A percentile compares a stretch with the other conserved stretches of the same genome.
Conservation (phyloP, 2,113 vertebrate genomes). For the Heliornis fulica region DNA sequence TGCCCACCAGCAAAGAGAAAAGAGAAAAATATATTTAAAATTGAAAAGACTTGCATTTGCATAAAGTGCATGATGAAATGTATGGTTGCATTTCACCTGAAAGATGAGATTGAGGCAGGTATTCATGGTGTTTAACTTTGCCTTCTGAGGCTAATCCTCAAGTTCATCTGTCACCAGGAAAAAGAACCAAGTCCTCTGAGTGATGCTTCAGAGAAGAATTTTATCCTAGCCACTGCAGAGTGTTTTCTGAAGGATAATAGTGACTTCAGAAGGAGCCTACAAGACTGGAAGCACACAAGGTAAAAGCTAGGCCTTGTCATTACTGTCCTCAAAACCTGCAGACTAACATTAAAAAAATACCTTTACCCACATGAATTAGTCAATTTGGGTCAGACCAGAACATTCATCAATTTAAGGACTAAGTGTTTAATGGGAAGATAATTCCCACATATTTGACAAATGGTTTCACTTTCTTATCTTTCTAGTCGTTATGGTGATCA, state of each 20-base stretch:
- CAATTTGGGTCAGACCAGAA: not conserved
- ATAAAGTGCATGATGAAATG: not conserved
- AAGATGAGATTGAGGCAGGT: not conserved
- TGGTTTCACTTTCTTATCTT: conserved; percentile 3
- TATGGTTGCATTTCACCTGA: not conserved
- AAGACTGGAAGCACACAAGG: not conserved
- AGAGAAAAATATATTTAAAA: not conserved
- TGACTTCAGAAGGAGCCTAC: not conserved
- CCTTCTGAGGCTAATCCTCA: not conserved
- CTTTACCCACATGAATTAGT: not conserved
- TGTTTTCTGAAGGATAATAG: not conserved
- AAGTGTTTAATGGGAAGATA: not conserved
- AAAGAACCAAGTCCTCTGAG: not conserved
- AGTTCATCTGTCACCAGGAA: not conserved
- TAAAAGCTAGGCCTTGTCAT: not conserved
- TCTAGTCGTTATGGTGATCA: not conserved
- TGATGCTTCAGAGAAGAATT: not conserved
- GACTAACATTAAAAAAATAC: not conserved
- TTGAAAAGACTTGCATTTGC: not conserved
- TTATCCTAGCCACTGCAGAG: not conserved
- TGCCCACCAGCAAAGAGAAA: not conserved
- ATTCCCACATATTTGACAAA: conserved; percentile 24
- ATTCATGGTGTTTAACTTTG: not conserved
- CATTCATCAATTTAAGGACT: not conserved
- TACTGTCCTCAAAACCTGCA: not conserved